Conservation (phyloP, 2,797 vertebrate genomes). For the Pempheris klunzingeri region DNA sequence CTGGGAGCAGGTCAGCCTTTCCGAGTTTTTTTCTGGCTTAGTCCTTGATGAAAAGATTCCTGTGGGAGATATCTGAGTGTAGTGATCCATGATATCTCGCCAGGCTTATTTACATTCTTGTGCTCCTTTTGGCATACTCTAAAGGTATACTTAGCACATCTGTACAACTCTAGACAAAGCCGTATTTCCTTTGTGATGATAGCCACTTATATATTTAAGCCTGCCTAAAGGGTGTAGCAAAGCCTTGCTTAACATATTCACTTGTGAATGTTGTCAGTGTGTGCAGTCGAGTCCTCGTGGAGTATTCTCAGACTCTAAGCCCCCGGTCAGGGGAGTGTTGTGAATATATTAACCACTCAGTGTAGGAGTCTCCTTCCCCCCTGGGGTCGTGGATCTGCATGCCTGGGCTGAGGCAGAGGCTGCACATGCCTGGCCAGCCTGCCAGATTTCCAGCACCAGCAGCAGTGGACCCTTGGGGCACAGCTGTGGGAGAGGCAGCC, state of each 20-base stretch:
- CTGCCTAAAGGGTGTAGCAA: slow-evolving; percentile 59
- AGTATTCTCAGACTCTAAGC: slow-evolving; percentile 68
- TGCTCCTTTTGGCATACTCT: slow-evolving; percentile 44
- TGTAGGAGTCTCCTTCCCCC: slow-evolving; percentile 58
- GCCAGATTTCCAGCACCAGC: slow-evolving; percentile 69
- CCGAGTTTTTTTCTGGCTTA: slow-evolving; percentile 9
- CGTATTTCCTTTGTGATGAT: slow-evolving; percentile 64
- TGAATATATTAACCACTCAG: slow-evolving; percentile 74
- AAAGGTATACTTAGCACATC: slow-evolving; percentile 53
- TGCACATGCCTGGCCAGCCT: slow-evolving; percentile 60
- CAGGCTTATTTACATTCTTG: slow-evolving; percentile 54
- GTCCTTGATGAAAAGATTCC: slow-evolving; percentile 53
- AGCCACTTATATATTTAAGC: slow-evolving; percentile 68
- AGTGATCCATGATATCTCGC: slow-evolving; percentile 27
- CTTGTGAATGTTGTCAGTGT: slow-evolving; percentile 73
- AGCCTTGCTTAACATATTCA: slow-evolving; percentile 71
- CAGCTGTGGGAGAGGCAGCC: slow-evolving; percentile 58
- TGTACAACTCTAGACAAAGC: slow-evolving; percentile 66
- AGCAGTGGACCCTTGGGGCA: slow-evolving; percentile 55
- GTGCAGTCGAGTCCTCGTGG: slow-evolving; percentile 53
- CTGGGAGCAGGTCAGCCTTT: slow-evolving; percentile 39
- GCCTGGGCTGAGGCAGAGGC: slow-evolving; percentile 65
- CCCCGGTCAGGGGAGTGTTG: slow-evolving; percentile 63
- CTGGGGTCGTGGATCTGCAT: slow-evolving; percentile 69
- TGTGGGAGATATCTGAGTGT: slow-evolving; percentile 32